phyloP scores from a whole-genome alignment of 35 echinoderm and acorn worm species.

The Ophiothrix spiculata region DNA sequence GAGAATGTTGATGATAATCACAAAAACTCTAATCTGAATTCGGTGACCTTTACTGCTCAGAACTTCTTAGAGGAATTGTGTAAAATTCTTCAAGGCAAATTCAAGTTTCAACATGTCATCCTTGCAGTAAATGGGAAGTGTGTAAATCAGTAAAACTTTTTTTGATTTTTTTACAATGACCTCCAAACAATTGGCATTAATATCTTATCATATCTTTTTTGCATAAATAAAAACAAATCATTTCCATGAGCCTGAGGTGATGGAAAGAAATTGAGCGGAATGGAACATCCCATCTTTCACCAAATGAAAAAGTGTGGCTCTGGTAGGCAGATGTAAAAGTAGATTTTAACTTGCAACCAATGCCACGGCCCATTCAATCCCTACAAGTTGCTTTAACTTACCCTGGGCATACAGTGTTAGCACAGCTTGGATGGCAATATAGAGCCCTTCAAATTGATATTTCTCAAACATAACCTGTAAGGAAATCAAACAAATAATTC shows the following conservation, averaged over 20 bases:
- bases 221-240: background rate
- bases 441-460: slow-evolving; percentile 84
- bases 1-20: background rate
- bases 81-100: slow-evolving; percentile 6
- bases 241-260: background rate
- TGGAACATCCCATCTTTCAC: background rate
- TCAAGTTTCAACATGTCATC: background rate
- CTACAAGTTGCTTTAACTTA: slow-evolving; percentile 11
- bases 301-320: background rate
- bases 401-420: slow-evolving; percentile 99
- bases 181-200: too few relatives aligned
- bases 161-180: too few relatives aligned
- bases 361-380: too few relatives aligned
- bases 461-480: slow-evolving; percentile 98
- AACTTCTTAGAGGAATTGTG: slow-evolving; percentile 17
- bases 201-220: too few relatives aligned
- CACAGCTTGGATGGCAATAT: slow-evolving; percentile 96
- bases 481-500: background rate
- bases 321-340: background rate
- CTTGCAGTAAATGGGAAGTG: background rate
- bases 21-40: background rate
- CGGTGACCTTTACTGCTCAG: background rate
- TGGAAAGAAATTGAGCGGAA: background rate
- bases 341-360: background rate
- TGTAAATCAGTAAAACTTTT: too few relatives aligned